Conservation (phyloP, 1,140 invertebrate genomes). For the Zelostemma sp. region DNA sequence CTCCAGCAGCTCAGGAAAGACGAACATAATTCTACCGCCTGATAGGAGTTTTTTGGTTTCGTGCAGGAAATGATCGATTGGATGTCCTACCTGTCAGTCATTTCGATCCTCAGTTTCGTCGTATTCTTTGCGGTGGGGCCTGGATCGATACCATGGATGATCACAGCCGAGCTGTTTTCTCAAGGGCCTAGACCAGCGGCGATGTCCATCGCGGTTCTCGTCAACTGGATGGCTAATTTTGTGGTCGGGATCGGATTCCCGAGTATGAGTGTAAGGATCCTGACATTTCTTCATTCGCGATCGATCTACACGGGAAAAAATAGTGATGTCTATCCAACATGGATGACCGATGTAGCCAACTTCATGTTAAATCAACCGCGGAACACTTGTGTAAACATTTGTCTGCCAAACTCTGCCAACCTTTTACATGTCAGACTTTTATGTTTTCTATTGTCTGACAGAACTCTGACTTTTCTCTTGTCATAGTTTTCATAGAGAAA, state of each 20-base stretch:
- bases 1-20: slow-evolving; percentile 70
- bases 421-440: no score
- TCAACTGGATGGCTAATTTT: slow-evolving; percentile 99
- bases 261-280: slow-evolving; percentile 85
- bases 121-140: slow-evolving; percentile 97
- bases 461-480: no score
- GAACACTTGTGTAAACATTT: no score
- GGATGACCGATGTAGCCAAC: no score
- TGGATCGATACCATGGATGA: slow-evolving; percentile 99
- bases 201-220: slow-evolving; percentile 97
- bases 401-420: no score
- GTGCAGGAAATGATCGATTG: slow-evolving; percentile 98
- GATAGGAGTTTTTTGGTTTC: slow-evolving; percentile 94
- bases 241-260: slow-evolving; percentile 96
- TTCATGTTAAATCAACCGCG: no score
- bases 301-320: no score
- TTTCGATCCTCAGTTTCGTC: slow-evolving; percentile 93
- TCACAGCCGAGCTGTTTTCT: slow-evolving; percentile 97
- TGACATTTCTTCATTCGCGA: no score
- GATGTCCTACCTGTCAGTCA: slow-evolving; percentile 96
- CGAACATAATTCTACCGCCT: slow-evolving; percentile 69
- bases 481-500: no score
- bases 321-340: no score
- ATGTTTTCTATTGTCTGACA: no score
- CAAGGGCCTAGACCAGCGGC: slow-evolving; percentile 96